A percentile compares a stretch with the other conserved stretches of the same genome.
phyloP scores from a whole-genome alignment of 2,888 invertebrate species.

The Fragum sueziense region DNA sequence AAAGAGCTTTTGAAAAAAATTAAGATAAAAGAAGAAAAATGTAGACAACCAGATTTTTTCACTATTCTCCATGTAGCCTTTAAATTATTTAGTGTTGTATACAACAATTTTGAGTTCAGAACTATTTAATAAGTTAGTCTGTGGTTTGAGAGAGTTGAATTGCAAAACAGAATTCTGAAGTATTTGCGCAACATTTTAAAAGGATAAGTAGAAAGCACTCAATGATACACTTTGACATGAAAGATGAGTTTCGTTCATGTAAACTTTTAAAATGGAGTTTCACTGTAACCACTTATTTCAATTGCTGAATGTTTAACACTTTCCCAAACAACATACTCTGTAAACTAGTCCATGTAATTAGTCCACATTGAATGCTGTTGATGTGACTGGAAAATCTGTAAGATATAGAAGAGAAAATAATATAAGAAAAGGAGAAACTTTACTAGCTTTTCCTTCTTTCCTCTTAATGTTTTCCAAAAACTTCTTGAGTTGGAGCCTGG shows the following conservation, averaged over 20 bases:
- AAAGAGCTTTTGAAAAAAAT: neutral
- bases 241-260: conserved; percentile 1
- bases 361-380: too few species aligned
- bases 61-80: neutral
- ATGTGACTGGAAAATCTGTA: too few species aligned
- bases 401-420: too few species aligned
- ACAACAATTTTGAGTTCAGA: neutral
- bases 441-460: too few species aligned
- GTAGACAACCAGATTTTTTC: neutral
- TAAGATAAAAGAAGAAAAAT: neutral
- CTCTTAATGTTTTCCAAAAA: too few species aligned
- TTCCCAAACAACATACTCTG: neutral
- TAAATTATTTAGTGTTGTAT: neutral
- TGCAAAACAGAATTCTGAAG: too few species aligned
- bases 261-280: conserved; percentile 5
- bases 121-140: too few species aligned
- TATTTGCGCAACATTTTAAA: neutral
- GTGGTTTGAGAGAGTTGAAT: neutral
- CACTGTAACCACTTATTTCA: neutral
- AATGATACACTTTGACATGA: neutral
- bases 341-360: too few species aligned
- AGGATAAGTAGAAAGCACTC: neutral
- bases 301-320: neutral
- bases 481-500: too few species aligned
- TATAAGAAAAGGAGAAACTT: too few species aligned